Conservation (phyloP, 2,797 vertebrate genomes). For the Sebastes wilsoni region DNA sequence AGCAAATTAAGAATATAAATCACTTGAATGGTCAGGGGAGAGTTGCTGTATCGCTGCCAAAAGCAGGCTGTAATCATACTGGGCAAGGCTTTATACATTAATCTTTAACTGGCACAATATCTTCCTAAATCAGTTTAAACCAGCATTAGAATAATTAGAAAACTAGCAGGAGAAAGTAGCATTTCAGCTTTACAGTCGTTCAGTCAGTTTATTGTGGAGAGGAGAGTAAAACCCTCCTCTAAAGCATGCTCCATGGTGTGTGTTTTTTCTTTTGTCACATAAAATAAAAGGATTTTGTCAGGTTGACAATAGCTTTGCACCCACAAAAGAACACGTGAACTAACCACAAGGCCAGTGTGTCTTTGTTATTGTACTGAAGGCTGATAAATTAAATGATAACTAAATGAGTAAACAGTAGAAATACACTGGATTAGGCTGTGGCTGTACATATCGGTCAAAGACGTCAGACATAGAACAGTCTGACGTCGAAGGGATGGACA, state of each 20-base stretch:
- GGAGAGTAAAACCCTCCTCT: not conserved
- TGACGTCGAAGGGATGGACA: not conserved
- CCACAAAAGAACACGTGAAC: not conserved
- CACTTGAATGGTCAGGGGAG: not conserved
- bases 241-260: not conserved
- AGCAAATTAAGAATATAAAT: not conserved
- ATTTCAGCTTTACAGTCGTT: not conserved
- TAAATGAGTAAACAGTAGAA: not conserved
- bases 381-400: not conserved
- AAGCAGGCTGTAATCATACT: not conserved
- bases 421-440: not conserved
- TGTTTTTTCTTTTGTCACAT: constrained; percentile 3
- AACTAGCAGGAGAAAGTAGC: not conserved
- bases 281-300: constrained; percentile 17
- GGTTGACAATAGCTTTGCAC: constrained; percentile 1
- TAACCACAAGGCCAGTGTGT: not conserved
- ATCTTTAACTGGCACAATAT: not conserved
- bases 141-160: not conserved
- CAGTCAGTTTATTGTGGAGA: not conserved
- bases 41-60: not conserved
- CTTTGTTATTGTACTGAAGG: not conserved
- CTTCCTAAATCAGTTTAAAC: not conserved
- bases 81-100: not conserved
- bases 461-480: not conserved
- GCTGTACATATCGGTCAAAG: not conserved